Evolutionary conservation across 2,888 invertebrate genomes (phyloP).

Genomic region (Panorpa germanica): DNA sequence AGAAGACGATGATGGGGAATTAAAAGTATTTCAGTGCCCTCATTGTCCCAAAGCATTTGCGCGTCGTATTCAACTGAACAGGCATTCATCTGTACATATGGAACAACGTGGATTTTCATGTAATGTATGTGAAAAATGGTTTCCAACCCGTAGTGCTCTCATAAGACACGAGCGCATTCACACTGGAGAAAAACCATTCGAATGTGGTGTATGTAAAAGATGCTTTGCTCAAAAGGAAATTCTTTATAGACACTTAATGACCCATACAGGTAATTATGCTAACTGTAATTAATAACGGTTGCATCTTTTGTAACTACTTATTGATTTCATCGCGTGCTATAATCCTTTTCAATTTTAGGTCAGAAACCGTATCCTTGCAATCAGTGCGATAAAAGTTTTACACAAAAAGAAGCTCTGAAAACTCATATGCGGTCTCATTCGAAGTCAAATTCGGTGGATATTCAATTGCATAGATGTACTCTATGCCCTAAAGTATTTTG

Average conservation of each 20-base stretch:
- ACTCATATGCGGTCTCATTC: slow-evolving; percentile 41
- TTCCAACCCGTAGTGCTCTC: slow-evolving; percentile 45
- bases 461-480: slow-evolving; percentile 44
- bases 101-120: slow-evolving; percentile 33
- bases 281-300: neutral
- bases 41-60: slow-evolving; percentile 43
- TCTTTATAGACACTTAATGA: slow-evolving; percentile 38
- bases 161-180: slow-evolving; percentile 50
- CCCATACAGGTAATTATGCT: slow-evolving; percentile 26
- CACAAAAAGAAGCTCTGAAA: slow-evolving; percentile 46
- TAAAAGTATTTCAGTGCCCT: slow-evolving; percentile 37
- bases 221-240: slow-evolving; percentile 60
- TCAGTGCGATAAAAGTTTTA: slow-evolving; percentile 46
- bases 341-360: slow-evolving; percentile 16
- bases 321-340: slow-evolving; percentile 2
- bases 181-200: slow-evolving; percentile 29
- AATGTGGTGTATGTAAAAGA: slow-evolving; percentile 33
- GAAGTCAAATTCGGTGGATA: slow-evolving; percentile 30
- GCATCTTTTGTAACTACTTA: slow-evolving; percentile 8
- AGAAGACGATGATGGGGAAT: slow-evolving; percentile 17
- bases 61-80: slow-evolving; percentile 33
- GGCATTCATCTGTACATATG: slow-evolving; percentile 40
- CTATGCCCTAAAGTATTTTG: slow-evolving; percentile 38
- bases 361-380: slow-evolving; percentile 46
- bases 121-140: slow-evolving; percentile 40